phyloP scores from a whole-genome alignment of 1,140 invertebrate species.

The Drosophila arizonae region DNA sequence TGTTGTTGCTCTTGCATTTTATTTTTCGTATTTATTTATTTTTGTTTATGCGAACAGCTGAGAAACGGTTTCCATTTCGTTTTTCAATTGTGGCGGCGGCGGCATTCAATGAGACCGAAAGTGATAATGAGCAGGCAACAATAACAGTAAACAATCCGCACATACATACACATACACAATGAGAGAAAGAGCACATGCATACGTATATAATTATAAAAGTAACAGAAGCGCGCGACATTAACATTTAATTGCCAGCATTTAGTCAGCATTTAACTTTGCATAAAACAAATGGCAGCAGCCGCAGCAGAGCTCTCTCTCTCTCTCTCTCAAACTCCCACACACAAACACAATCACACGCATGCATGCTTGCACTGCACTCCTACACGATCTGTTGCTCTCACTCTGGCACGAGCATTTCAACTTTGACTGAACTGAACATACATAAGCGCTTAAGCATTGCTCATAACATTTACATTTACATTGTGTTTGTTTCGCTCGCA shows the following conservation, averaged over 20 bases:
- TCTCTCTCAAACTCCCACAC: conserved; percentile 5
- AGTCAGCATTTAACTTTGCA: conserved; percentile 76
- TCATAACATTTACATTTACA: conserved; percentile 9
- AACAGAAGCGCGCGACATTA: conserved; percentile 57
- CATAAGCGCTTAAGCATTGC: conserved; percentile 11
- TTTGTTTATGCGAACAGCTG: conserved; percentile 46
- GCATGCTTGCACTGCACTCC: conserved; percentile 15
- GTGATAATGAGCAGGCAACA: conserved; percentile 56
- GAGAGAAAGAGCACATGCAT: conserved; percentile 5
- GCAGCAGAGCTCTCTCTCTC: conserved; percentile 9
- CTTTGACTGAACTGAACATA: conserved; percentile 18
- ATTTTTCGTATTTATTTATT: conserved; percentile 8
- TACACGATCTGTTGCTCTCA: conserved; percentile 11
- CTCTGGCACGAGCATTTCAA: conserved; percentile 12
- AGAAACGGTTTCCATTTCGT: conserved; percentile 62
- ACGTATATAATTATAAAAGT: conserved; percentile 28
- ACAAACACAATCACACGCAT: conserved; percentile 1
- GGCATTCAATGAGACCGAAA: conserved; percentile 61
- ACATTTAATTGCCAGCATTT: conserved; percentile 78
- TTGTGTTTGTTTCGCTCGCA: conserved; percentile 13
- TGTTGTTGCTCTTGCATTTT: conserved; percentile 21
- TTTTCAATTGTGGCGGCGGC: conserved; percentile 55
- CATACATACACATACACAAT: background rate
- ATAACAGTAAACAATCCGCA: conserved; percentile 30
- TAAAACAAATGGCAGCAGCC: conserved; percentile 66